These are phyloP conservation scores for Drosophila cardini DNA, from an alignment of 1,140 invertebrate genomes.

Conservation along the genomic window DNA sequence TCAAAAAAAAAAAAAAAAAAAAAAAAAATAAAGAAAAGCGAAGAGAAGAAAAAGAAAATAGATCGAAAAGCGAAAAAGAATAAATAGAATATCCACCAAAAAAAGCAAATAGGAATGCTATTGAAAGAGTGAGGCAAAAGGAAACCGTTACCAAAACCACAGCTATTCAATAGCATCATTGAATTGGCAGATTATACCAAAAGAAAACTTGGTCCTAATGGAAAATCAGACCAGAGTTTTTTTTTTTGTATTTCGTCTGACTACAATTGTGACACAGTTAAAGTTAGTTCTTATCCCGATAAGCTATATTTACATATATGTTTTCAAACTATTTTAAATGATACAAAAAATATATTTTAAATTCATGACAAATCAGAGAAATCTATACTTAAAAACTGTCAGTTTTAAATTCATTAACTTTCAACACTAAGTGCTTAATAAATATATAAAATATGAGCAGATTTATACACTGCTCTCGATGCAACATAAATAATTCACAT, in stretches of 20 bases:
- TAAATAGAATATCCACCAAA: neutral
- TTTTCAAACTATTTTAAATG: neutral
- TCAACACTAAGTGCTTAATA: too few species aligned
- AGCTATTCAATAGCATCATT: conserved; percentile 67
- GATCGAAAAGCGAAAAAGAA: conserved; percentile 16
- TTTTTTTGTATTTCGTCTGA: conserved; percentile 2
- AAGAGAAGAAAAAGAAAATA: neutral
- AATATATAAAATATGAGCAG: neutral
- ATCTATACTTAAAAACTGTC: too few species aligned
- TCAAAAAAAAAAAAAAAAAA: conserved; percentile 38
- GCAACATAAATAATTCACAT: conserved; percentile 4
- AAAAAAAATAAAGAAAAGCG: neutral
- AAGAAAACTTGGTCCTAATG: conserved; percentile 12
- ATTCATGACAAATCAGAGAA: too few species aligned
- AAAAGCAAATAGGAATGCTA: conserved; percentile 13
- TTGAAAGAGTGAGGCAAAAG: conserved; percentile 15
- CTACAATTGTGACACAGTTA: neutral
- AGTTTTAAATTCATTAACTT: neutral
- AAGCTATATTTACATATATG: neutral
- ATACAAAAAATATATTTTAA: too few species aligned
- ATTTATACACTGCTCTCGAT: neutral
- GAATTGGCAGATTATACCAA: conserved; percentile 52
- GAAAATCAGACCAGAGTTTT: conserved; percentile 19
- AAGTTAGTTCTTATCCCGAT: neutral
- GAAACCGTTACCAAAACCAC: conserved; percentile 53